Evolutionary conservation across 2,888 invertebrate species (phyloP).

Genomic region (Trisateles emortualis): DNA sequence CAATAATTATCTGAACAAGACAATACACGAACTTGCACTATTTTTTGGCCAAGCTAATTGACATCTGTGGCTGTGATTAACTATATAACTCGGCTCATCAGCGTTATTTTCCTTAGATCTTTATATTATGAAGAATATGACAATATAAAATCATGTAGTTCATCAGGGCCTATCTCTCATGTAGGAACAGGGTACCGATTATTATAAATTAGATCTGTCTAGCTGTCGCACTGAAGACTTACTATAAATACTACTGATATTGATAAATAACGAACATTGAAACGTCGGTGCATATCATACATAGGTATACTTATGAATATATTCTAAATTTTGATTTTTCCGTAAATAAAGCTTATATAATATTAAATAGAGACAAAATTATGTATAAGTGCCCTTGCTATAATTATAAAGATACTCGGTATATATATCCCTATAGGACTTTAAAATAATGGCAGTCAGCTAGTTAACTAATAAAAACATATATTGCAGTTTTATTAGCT

Average conservation of each 20-base stretch:
- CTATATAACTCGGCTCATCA: not conserved
- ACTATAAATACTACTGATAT: not conserved
- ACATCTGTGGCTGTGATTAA: too few relatives aligned
- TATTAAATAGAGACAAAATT: too few relatives aligned
- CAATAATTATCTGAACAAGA: too few relatives aligned
- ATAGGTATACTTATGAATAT: not conserved
- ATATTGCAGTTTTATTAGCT: too few relatives aligned
- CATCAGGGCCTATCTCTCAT: constrained; percentile 2
- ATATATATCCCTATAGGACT: too few relatives aligned
- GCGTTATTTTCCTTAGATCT: not conserved
- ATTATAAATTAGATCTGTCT: constrained; percentile 3
- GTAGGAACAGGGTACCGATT: constrained; percentile 6
- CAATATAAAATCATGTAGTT: constrained; percentile 1
- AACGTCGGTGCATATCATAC: not conserved
- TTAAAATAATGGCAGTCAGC: too few relatives aligned
- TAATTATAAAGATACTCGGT: too few relatives aligned
- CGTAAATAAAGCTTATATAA: not conserved
- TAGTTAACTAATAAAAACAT: too few relatives aligned
- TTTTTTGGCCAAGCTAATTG: too few relatives aligned
- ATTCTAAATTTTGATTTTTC: not conserved
- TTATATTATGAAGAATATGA: not conserved
- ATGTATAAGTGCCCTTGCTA: too few relatives aligned
- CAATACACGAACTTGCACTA: too few relatives aligned
- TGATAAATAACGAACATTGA: not conserved
- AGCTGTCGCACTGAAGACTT: not conserved